These are phyloP conservation scores for Megalops atlanticus DNA, from an alignment of 2,113 vertebrate species.

Conservation along the genomic window DNA sequence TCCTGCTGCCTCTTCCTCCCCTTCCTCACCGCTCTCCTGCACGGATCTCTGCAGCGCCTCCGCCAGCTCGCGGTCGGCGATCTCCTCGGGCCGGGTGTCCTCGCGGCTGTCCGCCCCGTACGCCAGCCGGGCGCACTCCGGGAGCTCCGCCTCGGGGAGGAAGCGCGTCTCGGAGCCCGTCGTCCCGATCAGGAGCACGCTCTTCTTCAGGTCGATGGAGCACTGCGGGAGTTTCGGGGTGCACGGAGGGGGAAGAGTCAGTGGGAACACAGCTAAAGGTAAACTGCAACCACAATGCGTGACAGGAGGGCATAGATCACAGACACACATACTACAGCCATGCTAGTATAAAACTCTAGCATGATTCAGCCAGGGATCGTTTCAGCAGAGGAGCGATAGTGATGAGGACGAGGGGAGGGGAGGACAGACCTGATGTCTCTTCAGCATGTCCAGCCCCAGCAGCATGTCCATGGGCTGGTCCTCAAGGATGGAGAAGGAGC, in stretches of 20 bases:
- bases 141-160: constrained; percentile 89
- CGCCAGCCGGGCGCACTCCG: constrained; percentile 89
- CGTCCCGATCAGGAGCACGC: constrained; percentile 88
- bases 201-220: constrained; percentile 97
- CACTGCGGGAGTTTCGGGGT: constrained; percentile 71
- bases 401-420: too few species aligned
- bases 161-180: constrained; percentile 92
- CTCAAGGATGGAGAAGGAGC: constrained; percentile 97
- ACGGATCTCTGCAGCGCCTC: constrained; percentile 94
- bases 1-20: too few species aligned
- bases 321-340: too few species aligned
- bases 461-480: constrained; percentile 99
- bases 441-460: constrained; percentile 96
- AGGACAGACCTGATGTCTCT: constrained; percentile 89
- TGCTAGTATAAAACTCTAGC: too few species aligned
- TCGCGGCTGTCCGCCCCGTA: constrained; percentile 85
- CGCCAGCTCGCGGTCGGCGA: constrained; percentile 90
- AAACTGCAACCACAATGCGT: too few species aligned
- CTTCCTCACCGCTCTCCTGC: constrained; percentile 87
- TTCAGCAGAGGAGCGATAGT: neutral
- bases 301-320: too few species aligned
- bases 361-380: too few species aligned
- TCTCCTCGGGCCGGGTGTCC: constrained; percentile 83
- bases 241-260: neutral
- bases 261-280: too few species aligned